Percentiles rank a stretch among this genome's conserved stretches.
phyloP scores from a whole-genome alignment of 2,113 vertebrate genomes.

The Eubucco bourcierii region DNA sequence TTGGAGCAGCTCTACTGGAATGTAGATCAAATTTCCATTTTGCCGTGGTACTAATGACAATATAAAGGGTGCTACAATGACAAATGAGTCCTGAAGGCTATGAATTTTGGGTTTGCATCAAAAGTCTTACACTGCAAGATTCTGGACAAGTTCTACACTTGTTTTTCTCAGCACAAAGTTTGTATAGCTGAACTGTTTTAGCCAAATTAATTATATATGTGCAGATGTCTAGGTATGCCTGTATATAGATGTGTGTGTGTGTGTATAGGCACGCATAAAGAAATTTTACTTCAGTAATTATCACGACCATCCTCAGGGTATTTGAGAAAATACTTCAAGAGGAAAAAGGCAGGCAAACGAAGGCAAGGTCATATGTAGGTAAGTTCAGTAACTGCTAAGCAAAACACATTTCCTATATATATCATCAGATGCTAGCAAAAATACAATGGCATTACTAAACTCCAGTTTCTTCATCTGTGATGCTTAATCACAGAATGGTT shows the following conservation, averaged over 20 bases:
- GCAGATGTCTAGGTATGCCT: not conserved
- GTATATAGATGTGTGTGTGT: accelerated
- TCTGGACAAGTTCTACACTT: not conserved
- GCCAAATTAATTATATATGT: not conserved
- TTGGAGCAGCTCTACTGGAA: not conserved
- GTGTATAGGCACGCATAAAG: not conserved
- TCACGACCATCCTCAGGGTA: not conserved
- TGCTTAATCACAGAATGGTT: too few relatives aligned
- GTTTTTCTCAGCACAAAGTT: not conserved
- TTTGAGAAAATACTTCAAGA: not conserved
- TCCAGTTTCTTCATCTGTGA: not conserved
- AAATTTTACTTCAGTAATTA: not conserved
- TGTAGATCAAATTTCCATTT: not conserved
- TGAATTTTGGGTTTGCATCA: not conserved
- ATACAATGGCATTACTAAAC: not conserved
- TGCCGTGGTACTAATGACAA: not conserved
- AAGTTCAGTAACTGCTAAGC: not conserved
- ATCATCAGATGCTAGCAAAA: not conserved
- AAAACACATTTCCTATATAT: accelerated
- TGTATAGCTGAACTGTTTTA: not conserved
- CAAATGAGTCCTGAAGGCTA: not conserved
- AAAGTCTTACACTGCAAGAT: not conserved
- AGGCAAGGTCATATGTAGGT: accelerated
- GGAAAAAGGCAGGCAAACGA: not conserved
- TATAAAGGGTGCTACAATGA: not conserved